Evolutionary conservation across 2,113 vertebrate genomes (phyloP), one percentile per base, ranked within the genome.

Genomic region (Apodemus speciosus): DNA sequence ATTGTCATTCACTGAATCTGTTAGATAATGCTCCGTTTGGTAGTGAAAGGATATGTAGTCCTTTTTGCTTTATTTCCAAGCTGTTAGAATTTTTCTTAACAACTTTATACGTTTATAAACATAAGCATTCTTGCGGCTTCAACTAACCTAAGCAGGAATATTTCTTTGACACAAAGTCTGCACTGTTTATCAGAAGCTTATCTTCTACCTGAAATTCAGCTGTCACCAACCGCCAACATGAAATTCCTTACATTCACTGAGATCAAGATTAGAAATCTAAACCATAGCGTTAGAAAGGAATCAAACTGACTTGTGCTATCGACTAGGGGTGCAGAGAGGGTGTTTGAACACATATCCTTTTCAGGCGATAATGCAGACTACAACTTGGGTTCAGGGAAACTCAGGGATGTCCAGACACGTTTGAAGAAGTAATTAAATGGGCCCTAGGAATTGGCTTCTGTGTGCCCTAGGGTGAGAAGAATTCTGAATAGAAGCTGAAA

Each of bases 401-500:
- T 72, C 46, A 79, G 80, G 30, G 40, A 85, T 85, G 72, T 35
- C n/a, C 56, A 79, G 80, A 46, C 72, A 85, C 49, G 86, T 73
- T 53, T 46, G 35, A 71, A 84, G 71, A 85, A 79, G 43, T 71
- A 85, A 92, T 89, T 77, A 85, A 40, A 43, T 64, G 8, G 30
- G 49, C 16, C 40, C 13, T 38, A 66, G 20, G 15, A 64, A 30
- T 62, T 77, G 40, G 56, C 72, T 85, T 84, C 27, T 94, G 2
- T 92, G 79, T 92, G 53, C 46, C 53, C n/a, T 71, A 27, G n/a
- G 23, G 85, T 71, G n/a, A 18, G 71, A 89, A 25, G 38, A 68
- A 88, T 72, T 92, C 30, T 69, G 5, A 92, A 79, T 7, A 89
- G 71, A 92, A 43, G 90, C 71, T 64, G 35, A 71, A 85, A 56